Percentiles rank a stretch among this genome's conserved stretches.
Evolutionary conservation across 1,140 invertebrate genomes (phyloP).

Genomic region (Ladona fulva): DNA sequence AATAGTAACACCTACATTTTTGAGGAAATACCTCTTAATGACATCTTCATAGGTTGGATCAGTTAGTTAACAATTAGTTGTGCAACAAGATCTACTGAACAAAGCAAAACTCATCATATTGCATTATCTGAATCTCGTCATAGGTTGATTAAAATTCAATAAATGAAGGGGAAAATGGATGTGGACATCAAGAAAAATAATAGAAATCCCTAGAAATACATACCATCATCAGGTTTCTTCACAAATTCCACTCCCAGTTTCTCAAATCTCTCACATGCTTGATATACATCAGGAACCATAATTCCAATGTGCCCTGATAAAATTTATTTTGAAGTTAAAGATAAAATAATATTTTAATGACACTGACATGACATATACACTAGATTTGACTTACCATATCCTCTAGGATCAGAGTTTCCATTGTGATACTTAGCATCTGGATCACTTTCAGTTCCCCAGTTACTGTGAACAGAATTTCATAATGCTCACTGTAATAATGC

Average conservation of each 20-base stretch:
- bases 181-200: not conserved
- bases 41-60: too few species aligned
- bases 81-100: too few species aligned
- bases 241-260: conserved; percentile 77
- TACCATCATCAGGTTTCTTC: conserved; percentile 78
- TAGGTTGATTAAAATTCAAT: too few species aligned
- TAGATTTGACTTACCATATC: conserved; percentile 56
- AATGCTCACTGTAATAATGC: too few species aligned
- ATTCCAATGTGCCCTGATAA: conserved; percentile 77
- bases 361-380: conserved; percentile 11
- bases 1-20: too few species aligned
- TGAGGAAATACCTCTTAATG: too few species aligned
- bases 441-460: conserved; percentile 88
- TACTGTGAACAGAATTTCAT: conserved; percentile 44
- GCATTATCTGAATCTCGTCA: too few species aligned
- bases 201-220: conserved; percentile 15
- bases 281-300: conserved; percentile 77
- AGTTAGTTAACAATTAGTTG: too few species aligned
- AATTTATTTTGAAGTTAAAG: conserved; percentile 13
- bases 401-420: conserved; percentile 83
- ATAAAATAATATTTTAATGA: not conserved
- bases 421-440: conserved; percentile 72
- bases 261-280: conserved; percentile 80
- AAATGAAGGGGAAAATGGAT: too few species aligned
- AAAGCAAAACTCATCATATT: too few species aligned